phyloP scores from a whole-genome alignment of 1,140 invertebrate species.

The Tetramorium simillimum region DNA sequence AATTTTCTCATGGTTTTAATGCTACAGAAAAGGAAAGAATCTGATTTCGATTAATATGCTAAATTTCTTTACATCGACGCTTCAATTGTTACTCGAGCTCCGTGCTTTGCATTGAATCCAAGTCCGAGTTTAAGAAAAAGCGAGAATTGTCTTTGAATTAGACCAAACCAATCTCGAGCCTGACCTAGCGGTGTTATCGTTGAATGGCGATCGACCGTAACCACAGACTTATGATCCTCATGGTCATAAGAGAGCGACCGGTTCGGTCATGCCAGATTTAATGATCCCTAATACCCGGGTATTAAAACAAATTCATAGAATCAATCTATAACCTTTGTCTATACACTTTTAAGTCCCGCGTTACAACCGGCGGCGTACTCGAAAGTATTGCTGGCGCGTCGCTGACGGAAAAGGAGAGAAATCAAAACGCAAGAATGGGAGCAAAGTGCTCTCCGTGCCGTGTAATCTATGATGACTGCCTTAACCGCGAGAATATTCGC shows the following conservation, averaged over 20 bases:
- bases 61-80: background rate
- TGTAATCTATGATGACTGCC: conserved; percentile 74
- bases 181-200: conserved; percentile 25
- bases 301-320: conserved; percentile 77
- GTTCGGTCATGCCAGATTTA: conserved; percentile 64
- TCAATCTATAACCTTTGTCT: conserved; percentile 75
- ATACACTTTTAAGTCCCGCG: conserved; percentile 57
- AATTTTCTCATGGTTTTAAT: background rate
- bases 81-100: background rate
- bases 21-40: background rate
- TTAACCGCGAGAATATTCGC: conserved; percentile 72
- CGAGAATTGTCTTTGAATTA: background rate
- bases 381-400: conserved; percentile 15
- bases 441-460: conserved; percentile 60
- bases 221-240: conserved; percentile 41
- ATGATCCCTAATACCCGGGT: conserved; percentile 69
- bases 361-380: conserved; percentile 1
- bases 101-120: background rate
- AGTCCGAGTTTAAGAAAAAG: background rate
- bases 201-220: conserved; percentile 50
- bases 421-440: conserved; percentile 62
- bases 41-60: background rate
- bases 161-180: background rate
- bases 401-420: conserved; percentile 52
- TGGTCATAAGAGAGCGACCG: conserved; percentile 44